Evolutionary conservation across 2,113 vertebrate species (phyloP), one percentile per base, ranked within the genome.

Genomic region (Cyanoliseus patagonus): DNA sequence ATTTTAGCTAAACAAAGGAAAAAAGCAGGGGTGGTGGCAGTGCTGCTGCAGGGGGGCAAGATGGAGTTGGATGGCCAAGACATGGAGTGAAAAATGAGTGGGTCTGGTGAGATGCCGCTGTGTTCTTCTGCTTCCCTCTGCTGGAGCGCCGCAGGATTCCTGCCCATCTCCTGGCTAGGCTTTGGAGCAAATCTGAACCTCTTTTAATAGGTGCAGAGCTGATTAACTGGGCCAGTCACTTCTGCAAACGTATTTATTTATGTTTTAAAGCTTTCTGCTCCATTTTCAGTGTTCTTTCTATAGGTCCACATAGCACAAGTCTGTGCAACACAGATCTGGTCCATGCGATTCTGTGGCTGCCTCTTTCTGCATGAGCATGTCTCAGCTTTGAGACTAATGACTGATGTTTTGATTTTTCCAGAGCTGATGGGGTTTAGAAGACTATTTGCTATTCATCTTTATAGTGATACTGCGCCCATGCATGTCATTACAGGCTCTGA

Each of bases 111-210:
- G 49, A 39, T 88, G 72, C 83, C 80, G 92, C 37, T 0, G 14
- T 55, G 96, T 91, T 91, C 47, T 89, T 92, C 92, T 95, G 46
- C 77, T 94, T 95, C 96, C 97, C 96, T 95, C 97, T 96, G 92
- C 95, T 92, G 97, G 97, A 92, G 59, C 11, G n/a, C 11, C 0
- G 63, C 75, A 68, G 94, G 83, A 80, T 72, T 78, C 95, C 72
- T 72, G 83, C 52, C 57, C 18, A 1, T 11, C 3, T 37, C 41
- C 55, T 25, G 6, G 41, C n/a, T 35, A 8, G 12, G 41, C 63
- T 68, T 46, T 3, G 2, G 68, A 75, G 55, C 64, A 51, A n/a
- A 44, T 9, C 70, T 12, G 3, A 57, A 1, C 19, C 33, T n/a
- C 35, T 35, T 23, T 1, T 4, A 62, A 42, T 63, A 28, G 28